Evolutionary conservation across 2,113 vertebrate species (phyloP).

Genomic region (Sinocyclocheilus rhinocerous): DNA sequence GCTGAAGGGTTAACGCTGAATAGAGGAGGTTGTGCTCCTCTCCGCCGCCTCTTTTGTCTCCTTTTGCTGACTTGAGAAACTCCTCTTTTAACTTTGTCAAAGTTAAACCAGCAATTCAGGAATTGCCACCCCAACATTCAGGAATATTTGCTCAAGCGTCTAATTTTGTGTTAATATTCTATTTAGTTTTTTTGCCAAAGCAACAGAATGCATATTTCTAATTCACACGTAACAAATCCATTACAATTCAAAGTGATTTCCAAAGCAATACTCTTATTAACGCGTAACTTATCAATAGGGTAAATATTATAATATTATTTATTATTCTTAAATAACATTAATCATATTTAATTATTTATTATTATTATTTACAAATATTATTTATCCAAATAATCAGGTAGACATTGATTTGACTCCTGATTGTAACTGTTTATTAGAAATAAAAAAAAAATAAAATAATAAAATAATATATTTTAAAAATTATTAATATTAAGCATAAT

Average conservation of each 20-base stretch:
- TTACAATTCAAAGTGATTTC: background rate
- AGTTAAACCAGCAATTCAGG: slow-evolving; percentile 77
- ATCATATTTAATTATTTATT: no score
- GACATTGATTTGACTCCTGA: no score
- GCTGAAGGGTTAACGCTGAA: slow-evolving; percentile 54
- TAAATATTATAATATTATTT: background rate
- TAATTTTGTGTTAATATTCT: background rate
- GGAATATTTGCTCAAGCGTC: slow-evolving; percentile 8
- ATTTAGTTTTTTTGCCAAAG: background rate
- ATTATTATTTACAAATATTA: no score
- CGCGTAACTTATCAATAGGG: background rate
- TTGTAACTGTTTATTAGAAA: no score
- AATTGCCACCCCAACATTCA: slow-evolving; percentile 43
- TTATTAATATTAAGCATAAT: no score
- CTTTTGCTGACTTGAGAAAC: slow-evolving; percentile 82
- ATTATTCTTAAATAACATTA: no score
- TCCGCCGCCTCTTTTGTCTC: slow-evolving; percentile 71
- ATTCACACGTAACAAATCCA: no score
- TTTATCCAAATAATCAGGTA: no score
- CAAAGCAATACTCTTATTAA: no score
- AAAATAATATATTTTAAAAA: rapidly evolving
- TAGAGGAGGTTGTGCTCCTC: slow-evolving; percentile 43
- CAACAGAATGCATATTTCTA: background rate
- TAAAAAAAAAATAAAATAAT: no score
- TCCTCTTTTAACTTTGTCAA: slow-evolving; percentile 66